These are phyloP conservation scores for Pyralis farinalis DNA, from an alignment of 2,888 invertebrate species.

Conservation along the genomic window DNA sequence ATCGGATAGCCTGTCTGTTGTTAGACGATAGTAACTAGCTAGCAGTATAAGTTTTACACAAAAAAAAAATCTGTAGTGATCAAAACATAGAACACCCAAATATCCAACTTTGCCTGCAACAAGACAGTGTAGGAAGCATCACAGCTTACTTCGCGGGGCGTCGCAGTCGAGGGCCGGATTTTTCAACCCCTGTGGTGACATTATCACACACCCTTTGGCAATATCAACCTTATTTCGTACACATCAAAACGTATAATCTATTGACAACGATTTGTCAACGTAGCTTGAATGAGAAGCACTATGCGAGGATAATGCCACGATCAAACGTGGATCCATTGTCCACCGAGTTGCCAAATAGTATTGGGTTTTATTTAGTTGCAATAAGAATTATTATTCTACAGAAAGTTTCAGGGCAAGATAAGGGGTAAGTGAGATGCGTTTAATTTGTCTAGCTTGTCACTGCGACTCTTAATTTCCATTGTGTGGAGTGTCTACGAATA, in stretches of 20 bases:
- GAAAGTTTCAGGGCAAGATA: conserved; percentile 32
- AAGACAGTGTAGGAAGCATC: conserved; percentile 66
- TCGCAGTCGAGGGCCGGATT: conserved; percentile 72
- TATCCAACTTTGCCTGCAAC: conserved; percentile 32
- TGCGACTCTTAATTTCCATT: conserved; percentile 71
- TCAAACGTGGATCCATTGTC: conserved; percentile 73
- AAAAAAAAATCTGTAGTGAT: no score
- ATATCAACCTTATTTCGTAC: conserved; percentile 37
- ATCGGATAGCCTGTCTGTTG: no score
- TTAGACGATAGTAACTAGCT: no score
- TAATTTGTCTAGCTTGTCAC: conserved; percentile 75
- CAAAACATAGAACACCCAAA: conserved; percentile 2
- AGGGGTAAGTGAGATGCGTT: conserved; percentile 75
- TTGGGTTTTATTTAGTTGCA: conserved; percentile 20
- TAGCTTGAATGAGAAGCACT: conserved; percentile 67
- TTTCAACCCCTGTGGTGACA: conserved; percentile 71
- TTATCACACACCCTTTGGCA: conserved; percentile 39
- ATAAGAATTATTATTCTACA: conserved; percentile 30
- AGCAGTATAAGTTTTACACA: no score
- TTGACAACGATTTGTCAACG: conserved; percentile 53
- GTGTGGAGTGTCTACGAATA: conserved; percentile 27
- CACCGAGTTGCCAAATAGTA: conserved; percentile 15
- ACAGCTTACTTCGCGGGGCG: conserved; percentile 78
- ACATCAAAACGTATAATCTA: conserved; percentile 35
- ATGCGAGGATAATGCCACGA: conserved; percentile 75